Evolutionary conservation across 2,797 vertebrate species (phyloP).

Genomic region (Triplophysa yarkandensis): DNA sequence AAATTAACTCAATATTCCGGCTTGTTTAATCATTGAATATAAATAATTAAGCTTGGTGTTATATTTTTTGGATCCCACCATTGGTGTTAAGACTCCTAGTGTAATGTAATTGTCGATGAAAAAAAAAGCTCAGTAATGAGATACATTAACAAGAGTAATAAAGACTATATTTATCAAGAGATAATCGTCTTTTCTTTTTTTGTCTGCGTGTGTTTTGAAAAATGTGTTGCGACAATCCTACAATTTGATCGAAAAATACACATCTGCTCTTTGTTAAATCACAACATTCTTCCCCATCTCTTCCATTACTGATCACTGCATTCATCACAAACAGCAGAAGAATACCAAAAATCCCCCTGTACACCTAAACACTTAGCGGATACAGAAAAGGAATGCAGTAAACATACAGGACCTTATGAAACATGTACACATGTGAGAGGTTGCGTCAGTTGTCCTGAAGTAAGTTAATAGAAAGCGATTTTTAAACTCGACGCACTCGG

Average conservation of each 20-base stretch:
- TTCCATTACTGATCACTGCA: background rate
- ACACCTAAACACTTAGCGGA: background rate
- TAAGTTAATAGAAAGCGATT: background rate
- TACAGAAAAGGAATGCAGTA: background rate
- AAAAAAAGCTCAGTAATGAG: background rate
- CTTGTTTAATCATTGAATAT: background rate
- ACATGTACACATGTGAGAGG: background rate
- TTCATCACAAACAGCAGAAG: background rate
- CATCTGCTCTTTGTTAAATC: background rate
- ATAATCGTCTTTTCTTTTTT: background rate
- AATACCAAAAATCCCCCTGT: background rate
- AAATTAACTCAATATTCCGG: background rate
- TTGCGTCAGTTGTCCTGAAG: background rate
- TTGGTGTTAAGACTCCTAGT: background rate
- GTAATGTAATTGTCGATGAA: background rate
- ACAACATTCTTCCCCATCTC: background rate
- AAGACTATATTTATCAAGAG: too few species aligned
- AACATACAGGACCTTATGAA: background rate
- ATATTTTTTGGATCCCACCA: background rate
- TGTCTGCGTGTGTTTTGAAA: background rate
- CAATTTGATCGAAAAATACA: background rate
- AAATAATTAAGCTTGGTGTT: background rate
- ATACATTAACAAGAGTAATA: too few species aligned
- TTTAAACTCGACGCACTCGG: conserved; percentile 5
- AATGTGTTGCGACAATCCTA: background rate